Conservation (phyloP, 2,113 vertebrate genomes). For the Peromyscus californicus region DNA sequence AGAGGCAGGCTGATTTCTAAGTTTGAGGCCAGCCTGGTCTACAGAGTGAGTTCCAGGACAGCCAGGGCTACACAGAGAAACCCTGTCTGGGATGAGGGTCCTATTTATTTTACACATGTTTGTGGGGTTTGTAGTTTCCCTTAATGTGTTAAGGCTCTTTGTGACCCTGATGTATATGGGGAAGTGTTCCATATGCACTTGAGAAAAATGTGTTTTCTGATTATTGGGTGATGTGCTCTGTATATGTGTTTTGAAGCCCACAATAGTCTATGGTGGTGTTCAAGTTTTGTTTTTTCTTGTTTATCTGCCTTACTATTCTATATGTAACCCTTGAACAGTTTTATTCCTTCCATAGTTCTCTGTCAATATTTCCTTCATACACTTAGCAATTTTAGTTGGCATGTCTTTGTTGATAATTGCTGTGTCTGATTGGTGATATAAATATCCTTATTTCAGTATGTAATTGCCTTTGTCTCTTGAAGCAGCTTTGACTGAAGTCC, state of each 20-base stretch:
- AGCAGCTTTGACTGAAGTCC: neutral
- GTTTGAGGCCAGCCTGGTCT: too few species aligned
- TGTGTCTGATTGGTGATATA: neutral
- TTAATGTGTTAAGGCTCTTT: neutral
- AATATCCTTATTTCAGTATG: neutral
- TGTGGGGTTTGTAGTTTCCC: conserved; percentile 2
- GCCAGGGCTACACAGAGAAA: neutral
- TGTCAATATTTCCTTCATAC: neutral
- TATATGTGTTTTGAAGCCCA: neutral
- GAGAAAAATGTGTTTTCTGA: conserved; percentile 2
- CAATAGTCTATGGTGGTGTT: neutral
- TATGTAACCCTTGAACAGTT: neutral
- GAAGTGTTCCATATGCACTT: neutral
- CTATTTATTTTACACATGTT: neutral
- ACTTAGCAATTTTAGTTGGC: neutral
- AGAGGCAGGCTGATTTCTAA: neutral
- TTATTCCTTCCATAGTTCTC: conserved; percentile 8
- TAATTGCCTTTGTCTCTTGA: neutral
- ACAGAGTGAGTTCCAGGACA: neutral
- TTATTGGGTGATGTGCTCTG: neutral
- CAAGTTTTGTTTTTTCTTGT: neutral
- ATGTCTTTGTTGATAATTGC: conserved; percentile 21
- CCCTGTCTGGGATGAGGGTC: neutral
- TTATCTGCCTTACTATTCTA: neutral
- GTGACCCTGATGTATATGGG: neutral